These are phyloP conservation scores for Tokudaia muenninki DNA, from an alignment of 2,797 vertebrate species.

Conservation along the genomic window DNA sequence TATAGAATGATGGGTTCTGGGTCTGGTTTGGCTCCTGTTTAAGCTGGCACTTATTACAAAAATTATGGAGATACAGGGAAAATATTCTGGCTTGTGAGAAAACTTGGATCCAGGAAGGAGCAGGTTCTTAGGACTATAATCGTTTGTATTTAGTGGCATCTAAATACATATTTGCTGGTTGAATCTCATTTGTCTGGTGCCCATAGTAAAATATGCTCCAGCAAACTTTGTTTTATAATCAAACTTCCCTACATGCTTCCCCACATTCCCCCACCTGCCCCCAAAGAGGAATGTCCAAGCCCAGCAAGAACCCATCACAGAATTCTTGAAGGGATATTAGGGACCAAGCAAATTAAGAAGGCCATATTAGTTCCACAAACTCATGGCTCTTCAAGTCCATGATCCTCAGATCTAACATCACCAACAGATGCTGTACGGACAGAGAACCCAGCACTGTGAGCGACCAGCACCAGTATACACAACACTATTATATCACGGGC, in stretches of 20 bases:
- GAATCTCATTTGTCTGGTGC: background rate
- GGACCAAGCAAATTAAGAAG: background rate
- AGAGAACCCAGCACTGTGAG: background rate
- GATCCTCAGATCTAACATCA: background rate
- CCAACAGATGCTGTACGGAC: background rate
- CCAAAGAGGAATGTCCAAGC: background rate
- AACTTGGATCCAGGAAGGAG: background rate
- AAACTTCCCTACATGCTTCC: background rate
- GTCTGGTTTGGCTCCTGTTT: background rate
- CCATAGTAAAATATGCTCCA: conserved; percentile 9
- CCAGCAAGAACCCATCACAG: rapidly evolving
- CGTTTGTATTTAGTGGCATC: background rate
- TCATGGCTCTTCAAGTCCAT: background rate
- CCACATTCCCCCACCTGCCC: background rate
- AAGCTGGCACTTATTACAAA: conserved; percentile 35
- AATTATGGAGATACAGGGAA: conserved; percentile 38
- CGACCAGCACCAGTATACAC: background rate
- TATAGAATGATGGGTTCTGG: background rate
- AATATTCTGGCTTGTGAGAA: background rate
- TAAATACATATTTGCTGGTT: background rate
- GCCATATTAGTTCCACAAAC: background rate
- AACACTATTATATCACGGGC: rapidly evolving
- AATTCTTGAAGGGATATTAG: background rate
- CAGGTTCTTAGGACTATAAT: background rate
- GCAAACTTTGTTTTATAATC: background rate